Evolutionary conservation across 1,140 invertebrate genomes (phyloP).

Genomic region (Lucilia cuprina): DNA sequence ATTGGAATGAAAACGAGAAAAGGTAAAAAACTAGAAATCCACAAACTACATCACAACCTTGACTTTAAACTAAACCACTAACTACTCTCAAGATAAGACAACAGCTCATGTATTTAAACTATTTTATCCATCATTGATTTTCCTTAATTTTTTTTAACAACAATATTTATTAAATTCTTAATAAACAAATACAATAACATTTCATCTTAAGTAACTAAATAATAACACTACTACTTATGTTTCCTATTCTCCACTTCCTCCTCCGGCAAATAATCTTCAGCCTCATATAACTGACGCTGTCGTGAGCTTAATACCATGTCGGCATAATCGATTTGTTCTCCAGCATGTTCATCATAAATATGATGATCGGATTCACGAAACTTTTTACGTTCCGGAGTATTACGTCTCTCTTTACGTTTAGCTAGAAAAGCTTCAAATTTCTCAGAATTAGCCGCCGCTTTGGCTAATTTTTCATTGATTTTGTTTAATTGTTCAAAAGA

Average conservation of each 20-base stretch:
- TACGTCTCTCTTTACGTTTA: conserved; percentile 42
- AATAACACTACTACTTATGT: too few species aligned
- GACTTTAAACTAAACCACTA: too few species aligned
- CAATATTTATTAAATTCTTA: not conserved
- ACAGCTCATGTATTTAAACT: too few species aligned
- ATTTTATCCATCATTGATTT: too few species aligned
- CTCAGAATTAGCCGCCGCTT: conserved; percentile 1
- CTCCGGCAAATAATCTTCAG: conserved; percentile 11
- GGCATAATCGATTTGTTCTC: not conserved
- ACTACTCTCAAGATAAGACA: too few species aligned
- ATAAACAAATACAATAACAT: not conserved
- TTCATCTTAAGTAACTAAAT: too few species aligned
- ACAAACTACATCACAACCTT: too few species aligned
- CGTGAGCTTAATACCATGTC: not conserved
- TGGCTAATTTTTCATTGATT: conserved; percentile 35
- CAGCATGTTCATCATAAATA: not conserved
- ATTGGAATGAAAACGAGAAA: too few species aligned
- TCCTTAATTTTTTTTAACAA: not conserved
- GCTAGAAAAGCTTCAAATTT: conserved; percentile 45
- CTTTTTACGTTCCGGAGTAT: conserved; percentile 49
- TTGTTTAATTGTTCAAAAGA: not conserved
- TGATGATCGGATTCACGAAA: conserved; percentile 32
- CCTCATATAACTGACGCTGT: not conserved
- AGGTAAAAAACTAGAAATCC: too few species aligned
- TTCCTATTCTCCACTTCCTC: not conserved